Conservation (phyloP, 2,797 vertebrate species). For the Cryptoblepharus egeriae region DNA sequence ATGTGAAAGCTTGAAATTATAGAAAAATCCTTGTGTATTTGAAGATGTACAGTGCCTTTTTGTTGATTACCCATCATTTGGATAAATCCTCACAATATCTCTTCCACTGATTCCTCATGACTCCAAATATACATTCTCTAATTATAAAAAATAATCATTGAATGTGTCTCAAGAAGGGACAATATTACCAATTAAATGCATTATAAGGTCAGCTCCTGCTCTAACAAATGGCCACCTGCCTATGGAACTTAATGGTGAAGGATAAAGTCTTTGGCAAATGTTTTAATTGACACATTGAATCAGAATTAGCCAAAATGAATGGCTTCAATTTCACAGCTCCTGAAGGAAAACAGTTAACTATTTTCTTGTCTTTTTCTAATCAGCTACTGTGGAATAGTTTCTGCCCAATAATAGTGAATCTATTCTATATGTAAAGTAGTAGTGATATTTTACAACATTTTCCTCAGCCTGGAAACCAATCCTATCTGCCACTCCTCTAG, state of each 20-base stretch:
- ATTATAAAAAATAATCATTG: constrained; percentile 1
- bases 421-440: neutral
- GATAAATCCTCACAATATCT: neutral
- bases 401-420: neutral
- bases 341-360: constrained; percentile 3
- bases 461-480: neutral
- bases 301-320: constrained; percentile 22
- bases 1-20: neutral
- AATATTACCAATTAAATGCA: constrained; percentile 10
- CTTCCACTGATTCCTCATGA: neutral
- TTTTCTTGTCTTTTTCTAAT: neutral
- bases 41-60: neutral
- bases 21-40: neutral
- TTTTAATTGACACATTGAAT: constrained; percentile 29
- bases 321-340: constrained; percentile 12
- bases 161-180: neutral
- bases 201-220: constrained; percentile 13
- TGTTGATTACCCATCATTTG: neutral
- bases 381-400: neutral
- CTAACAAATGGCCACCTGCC: constrained; percentile 33
- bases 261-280: constrained; percentile 23
- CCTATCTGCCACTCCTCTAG: neutral
- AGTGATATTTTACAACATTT: neutral
- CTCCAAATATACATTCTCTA: neutral
- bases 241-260: constrained; percentile 27